Base-by-base conservation (phyloP, 2,888 invertebrate species). In the Falcaria lacertinaria region DNA sequence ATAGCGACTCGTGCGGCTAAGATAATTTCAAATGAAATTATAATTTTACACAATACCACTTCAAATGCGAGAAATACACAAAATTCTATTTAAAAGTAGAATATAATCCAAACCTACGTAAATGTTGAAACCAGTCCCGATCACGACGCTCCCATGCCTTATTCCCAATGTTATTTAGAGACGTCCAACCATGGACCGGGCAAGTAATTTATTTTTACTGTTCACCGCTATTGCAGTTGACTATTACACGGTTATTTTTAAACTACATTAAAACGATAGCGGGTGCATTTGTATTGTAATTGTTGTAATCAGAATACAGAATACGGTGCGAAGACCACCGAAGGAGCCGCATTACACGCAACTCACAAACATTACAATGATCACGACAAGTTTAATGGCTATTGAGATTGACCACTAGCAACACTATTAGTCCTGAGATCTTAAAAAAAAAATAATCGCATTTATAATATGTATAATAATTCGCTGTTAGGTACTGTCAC, bases 221-320 rank as follows among this genome's bases (percentile, higher is more conserved):
- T 57, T 53, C 67, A 64, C 69, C 72, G 66, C 67, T 66, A 69
- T 74, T 70, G 72, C 71, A 64, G 74, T 69, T 59, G 64, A 67
- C 61, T 74, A 74, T 79, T 74, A 72, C 64, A 63, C 50, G 62
- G 69, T 69, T 80, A 76, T 77, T 76, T 80, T 77, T 71, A 69
- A 60, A 56, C 57, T 57, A 58, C 57, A 73, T 74, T 71, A 74
- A 74, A 74, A 70, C 62, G 68, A 76, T 74, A 74, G 69, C 58
- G 52, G 57, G 52, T 46, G 57, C 60, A 67, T 74, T 78, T 76
- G 79, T 78, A 78, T 76, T 66, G 68, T 79, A 77, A 80, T 80
- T 69, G 72, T 46, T 51, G 71, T 66, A 75, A 76, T 74, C 69
- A 71, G 63, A 65, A 64, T 57, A 53, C 69, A 71, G 63, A 65